A percentile compares a stretch with the other conserved stretches of the same genome.
Conservation (phyloP, 2,888 invertebrate genomes). For the Ypsolopha scabrella region DNA sequence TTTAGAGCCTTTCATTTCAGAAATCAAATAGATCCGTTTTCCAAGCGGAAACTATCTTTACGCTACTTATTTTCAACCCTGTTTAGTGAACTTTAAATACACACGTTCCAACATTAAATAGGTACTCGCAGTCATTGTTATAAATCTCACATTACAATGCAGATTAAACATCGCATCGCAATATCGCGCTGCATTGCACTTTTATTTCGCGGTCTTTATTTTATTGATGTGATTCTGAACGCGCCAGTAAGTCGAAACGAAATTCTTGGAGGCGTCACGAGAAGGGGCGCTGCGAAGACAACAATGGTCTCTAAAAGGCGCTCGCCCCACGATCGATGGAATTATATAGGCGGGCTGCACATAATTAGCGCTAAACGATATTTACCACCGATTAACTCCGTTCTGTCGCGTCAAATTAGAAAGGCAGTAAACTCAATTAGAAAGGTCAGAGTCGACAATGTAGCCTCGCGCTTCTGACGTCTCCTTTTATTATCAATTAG, state of each 20-base stretch:
- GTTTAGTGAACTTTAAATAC: too few relatives aligned
- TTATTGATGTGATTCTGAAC: constrained; percentile 10
- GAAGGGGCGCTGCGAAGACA: constrained; percentile 3
- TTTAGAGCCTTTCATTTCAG: too few relatives aligned
- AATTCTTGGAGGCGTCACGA: constrained; percentile 2
- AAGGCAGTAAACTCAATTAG: constrained; percentile 63
- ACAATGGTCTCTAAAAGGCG: constrained; percentile 10
- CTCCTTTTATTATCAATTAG: constrained; percentile 53
- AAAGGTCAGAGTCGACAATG: constrained; percentile 31
- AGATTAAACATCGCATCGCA: constrained; percentile 14
- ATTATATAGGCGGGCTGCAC: constrained; percentile 38
- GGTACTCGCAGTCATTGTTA: constrained; percentile 8
- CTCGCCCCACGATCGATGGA: constrained; percentile 20
- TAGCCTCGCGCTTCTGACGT: constrained; percentile 57
- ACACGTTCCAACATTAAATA: too few relatives aligned
- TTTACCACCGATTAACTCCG: constrained; percentile 47
- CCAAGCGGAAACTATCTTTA: too few relatives aligned
- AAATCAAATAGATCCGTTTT: too few relatives aligned
- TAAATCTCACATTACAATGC: constrained; percentile 12
- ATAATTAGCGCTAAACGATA: constrained; percentile 54
- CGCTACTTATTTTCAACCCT: too few relatives aligned
- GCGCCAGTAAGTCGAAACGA: neutral
- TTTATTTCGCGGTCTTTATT: constrained; percentile 17
- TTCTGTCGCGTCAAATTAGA: constrained; percentile 51
- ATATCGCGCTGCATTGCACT: constrained; percentile 20